Conservation (phyloP, 2,797 vertebrate genomes). For the Paguma larvata region DNA sequence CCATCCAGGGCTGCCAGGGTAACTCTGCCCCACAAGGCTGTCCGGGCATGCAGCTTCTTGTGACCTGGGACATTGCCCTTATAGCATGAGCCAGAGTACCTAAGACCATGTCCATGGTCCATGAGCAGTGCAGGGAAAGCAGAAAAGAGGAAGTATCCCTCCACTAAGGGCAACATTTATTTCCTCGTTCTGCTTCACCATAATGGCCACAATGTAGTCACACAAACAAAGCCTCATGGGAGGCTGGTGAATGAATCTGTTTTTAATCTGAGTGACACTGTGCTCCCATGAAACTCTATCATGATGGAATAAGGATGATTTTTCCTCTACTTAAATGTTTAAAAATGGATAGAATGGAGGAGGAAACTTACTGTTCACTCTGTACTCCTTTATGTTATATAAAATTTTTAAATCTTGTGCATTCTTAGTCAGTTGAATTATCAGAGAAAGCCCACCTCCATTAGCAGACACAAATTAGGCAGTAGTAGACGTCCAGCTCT, state of each 20-base stretch:
- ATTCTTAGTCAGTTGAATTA: background rate
- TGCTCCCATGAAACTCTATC: background rate
- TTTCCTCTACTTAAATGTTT: background rate
- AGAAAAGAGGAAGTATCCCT: background rate
- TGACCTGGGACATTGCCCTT: no score
- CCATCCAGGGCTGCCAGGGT: background rate
- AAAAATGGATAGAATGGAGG: background rate
- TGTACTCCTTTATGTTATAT: background rate
- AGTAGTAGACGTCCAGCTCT: background rate
- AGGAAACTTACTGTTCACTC: background rate
- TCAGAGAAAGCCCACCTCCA: background rate
- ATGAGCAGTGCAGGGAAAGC: background rate
- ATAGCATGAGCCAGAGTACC: accelerated
- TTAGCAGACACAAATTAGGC: no score
- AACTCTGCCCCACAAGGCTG: background rate
- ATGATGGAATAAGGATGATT: no score
- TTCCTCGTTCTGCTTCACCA: background rate
- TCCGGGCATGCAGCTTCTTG: background rate
- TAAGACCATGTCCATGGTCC: background rate
- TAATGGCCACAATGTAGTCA: background rate
- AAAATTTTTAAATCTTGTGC: no score
- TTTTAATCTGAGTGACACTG: background rate
- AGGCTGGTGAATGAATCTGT: background rate
- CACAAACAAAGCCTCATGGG: background rate
- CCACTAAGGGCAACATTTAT: background rate